Percentiles rank a stretch among this genome's conserved stretches.
Evolutionary conservation across 2,888 invertebrate genomes (phyloP).

Genomic region (Pseudanteris insignis): DNA sequence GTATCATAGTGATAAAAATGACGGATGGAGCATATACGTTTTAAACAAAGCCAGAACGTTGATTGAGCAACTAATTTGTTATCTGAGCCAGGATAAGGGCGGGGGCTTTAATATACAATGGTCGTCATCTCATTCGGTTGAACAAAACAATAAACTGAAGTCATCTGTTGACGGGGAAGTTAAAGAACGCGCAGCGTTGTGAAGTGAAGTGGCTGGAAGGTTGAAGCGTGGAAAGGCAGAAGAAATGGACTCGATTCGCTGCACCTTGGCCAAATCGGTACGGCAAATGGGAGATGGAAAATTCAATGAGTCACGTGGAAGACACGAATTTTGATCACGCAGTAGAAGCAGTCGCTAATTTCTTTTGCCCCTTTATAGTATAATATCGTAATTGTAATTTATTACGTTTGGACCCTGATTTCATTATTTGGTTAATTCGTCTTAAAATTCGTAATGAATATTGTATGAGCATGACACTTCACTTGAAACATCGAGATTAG

Average conservation of each 20-base stretch:
- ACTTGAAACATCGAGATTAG: too few species aligned
- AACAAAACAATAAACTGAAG: neutral
- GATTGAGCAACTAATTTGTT: too few species aligned
- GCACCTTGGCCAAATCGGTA: constrained; percentile 49
- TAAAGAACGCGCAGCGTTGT: constrained; percentile 7
- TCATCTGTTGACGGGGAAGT: neutral
- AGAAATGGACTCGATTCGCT: constrained; percentile 42
- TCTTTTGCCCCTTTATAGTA: constrained; percentile 5
- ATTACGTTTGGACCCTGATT: too few species aligned
- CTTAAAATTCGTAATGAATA: too few species aligned
- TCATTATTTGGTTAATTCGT: too few species aligned
- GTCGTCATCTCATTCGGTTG: neutral
- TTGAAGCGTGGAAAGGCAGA: constrained; percentile 33
- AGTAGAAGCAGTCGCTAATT: constrained; percentile 26
- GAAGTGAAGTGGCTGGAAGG: constrained; percentile 16
- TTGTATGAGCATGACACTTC: too few species aligned
- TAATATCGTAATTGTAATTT: too few species aligned
- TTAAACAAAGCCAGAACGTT: too few species aligned
- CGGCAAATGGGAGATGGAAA: constrained; percentile 30
- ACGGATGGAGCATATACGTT: too few species aligned
- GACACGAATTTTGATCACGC: constrained; percentile 26
- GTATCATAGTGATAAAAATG: too few species aligned
- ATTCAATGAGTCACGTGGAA: constrained; percentile 27
- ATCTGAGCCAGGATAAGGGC: too few species aligned
- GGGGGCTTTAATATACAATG: too few species aligned